A percentile compares a stretch with the other conserved stretches of the same genome.
Conservation (phyloP, 2,113 vertebrate genomes). For the Tragelaphus buxtoni region DNA sequence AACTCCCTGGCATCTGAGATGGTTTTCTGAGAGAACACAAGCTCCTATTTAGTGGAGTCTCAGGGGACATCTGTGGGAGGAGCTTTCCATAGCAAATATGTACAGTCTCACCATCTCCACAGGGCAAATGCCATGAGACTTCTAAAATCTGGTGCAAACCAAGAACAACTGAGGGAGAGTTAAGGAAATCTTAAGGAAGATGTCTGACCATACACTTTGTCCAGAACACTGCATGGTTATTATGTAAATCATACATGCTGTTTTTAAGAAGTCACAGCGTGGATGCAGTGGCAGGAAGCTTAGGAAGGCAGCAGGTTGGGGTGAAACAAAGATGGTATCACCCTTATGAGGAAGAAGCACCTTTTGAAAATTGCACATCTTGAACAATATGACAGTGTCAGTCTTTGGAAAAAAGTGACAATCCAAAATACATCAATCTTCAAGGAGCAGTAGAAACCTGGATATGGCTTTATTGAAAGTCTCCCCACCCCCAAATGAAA, state of each 20-base stretch:
- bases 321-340: not conserved
- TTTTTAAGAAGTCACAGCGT: not conserved
- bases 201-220: not conserved
- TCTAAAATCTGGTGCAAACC: not conserved
- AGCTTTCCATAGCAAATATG: constrained; percentile 59
- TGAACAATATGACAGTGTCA: not conserved
- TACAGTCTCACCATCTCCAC: not conserved
- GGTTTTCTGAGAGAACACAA: constrained; percentile 54
- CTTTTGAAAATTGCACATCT: not conserved
- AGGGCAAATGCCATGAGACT: not conserved
- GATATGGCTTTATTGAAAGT: not conserved
- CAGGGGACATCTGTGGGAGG: constrained; percentile 66
- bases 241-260: not conserved
- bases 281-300: not conserved
- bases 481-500: not conserved
- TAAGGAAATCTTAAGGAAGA: not conserved
- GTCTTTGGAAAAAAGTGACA: not conserved
- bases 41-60: constrained; percentile 31
- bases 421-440: not conserved
- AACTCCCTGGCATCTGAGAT: constrained; percentile 52
- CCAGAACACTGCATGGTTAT: not conserved
- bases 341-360: not conserved
- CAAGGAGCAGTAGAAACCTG: not conserved
- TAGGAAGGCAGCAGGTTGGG: not conserved
- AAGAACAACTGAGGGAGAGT: not conserved